A percentile compares a stretch with the other conserved stretches of the same genome.
These are phyloP conservation scores for Daktulosphaira vitifoliae DNA, from an alignment of 1,140 invertebrate species.

Conservation along the genomic window DNA sequence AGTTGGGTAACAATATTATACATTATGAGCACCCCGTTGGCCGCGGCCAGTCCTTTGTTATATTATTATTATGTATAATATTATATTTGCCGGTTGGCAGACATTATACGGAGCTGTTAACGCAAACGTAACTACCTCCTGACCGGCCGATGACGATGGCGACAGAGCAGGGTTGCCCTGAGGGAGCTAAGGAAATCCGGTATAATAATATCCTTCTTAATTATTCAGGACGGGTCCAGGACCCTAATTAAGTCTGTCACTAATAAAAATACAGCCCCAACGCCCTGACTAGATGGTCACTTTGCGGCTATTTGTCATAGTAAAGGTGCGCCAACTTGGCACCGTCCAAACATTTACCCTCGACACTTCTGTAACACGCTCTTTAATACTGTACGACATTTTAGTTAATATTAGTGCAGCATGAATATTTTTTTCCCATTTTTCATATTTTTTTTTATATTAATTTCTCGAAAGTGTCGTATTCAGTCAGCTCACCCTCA, in stretches of 20 bases:
- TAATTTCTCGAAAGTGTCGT: slow-evolving; percentile 8
- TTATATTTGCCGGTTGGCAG: not conserved
- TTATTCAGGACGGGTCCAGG: slow-evolving; percentile 30
- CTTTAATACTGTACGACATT: not conserved
- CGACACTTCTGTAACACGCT: not conserved
- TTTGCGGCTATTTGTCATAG: slow-evolving; percentile 33
- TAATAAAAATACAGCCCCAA: slow-evolving; percentile 28
- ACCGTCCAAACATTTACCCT: slow-evolving; percentile 20
- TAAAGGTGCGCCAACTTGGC: slow-evolving; percentile 26
- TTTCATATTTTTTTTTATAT: not conserved
- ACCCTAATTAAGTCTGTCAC: slow-evolving; percentile 33
- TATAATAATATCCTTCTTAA: slow-evolving; percentile 33
- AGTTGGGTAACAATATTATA: not conserved
- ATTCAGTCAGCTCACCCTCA: not conserved
- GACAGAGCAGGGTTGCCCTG: not conserved
- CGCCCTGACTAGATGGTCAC: slow-evolving; percentile 26
- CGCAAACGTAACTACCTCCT: not conserved
- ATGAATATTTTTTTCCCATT: not conserved
- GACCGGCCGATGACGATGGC: not conserved
- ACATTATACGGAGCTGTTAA: slow-evolving; percentile 24
- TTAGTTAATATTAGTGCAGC: slow-evolving; percentile 3
- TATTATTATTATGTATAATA: too few species aligned
- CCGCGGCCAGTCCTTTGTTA: not conserved
- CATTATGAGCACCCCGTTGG: not conserved
- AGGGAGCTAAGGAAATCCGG: slow-evolving; percentile 30